Conservation (phyloP, 2,113 vertebrate genomes). For the Ancistrus triradiatus region DNA sequence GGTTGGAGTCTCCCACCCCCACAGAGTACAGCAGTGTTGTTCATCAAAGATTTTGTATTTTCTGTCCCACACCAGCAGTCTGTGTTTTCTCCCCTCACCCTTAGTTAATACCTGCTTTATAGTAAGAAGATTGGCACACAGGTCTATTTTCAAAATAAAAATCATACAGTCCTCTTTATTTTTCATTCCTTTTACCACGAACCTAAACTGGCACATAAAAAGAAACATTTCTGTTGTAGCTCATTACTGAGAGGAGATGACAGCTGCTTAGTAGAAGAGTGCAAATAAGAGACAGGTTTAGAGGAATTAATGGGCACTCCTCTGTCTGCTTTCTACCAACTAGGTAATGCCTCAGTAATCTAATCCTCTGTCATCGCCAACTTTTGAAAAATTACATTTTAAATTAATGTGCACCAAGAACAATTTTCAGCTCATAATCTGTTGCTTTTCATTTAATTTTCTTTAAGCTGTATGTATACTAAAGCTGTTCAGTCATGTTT, state of each 20-base stretch:
- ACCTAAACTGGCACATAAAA: background rate
- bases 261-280: constrained; percentile 18
- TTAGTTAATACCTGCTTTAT: too few relatives aligned
- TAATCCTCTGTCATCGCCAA: constrained; percentile 1
- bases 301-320: constrained; percentile 8
- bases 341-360: constrained; percentile 10
- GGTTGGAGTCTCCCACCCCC: too few relatives aligned
- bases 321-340: constrained; percentile 14
- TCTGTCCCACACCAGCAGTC: too few relatives aligned
- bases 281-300: constrained; percentile 11
- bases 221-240: constrained; percentile 3
- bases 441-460: constrained; percentile 19
- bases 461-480: constrained; percentile 42
- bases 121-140: too few relatives aligned
- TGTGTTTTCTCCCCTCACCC: too few relatives aligned
- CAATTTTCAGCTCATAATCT: constrained; percentile 25
- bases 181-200: constrained; percentile 9
- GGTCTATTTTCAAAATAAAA: too few relatives aligned
- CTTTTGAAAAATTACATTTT: background rate
- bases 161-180: constrained; percentile 30
- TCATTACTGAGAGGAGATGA: background rate
- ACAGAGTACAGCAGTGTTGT: too few relatives aligned
- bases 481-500: constrained; percentile 63
- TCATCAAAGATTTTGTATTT: too few relatives aligned
- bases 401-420: constrained; percentile 43